Evolutionary conservation across 2,113 vertebrate genomes (phyloP), one percentile per base, ranked within the genome.

Genomic region (Hiodon tergisus): DNA sequence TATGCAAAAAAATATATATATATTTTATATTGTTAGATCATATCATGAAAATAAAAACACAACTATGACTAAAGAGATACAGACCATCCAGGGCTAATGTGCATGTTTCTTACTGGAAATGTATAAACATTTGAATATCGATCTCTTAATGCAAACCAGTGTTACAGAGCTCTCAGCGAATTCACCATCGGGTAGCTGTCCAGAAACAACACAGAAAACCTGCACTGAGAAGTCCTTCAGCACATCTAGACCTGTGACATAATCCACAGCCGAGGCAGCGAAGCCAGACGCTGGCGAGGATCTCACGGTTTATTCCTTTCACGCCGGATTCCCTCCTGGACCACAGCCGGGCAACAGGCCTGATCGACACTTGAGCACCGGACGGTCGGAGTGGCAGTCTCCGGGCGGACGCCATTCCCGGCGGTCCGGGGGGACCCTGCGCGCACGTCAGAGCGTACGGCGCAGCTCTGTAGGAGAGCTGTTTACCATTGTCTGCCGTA

Each of bases 401-500:
- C 17, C 3, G 16, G 52, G 10, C 51, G 16, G 72, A 65, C 62
- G 47, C 51, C 14, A 16, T 13, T 31, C 65, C 46, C 59, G 31
- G 31, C 31, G 31, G 31, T 31, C 31, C 31, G 31, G 31, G 54
- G n/a, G 57, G 57, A 10, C 57, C 65, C 47, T 59, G 54, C 67
- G 54, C 17, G 57, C 31, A 73, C 68, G 63, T 89, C 91, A 91
- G 31, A 31, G 31, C 31, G 31, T 31, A 91, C 91, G 54, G 58
- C 90, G 91, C 90, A 6, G 57, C 71, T 73, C 76, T 88, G 87
- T 88, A 91, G 91, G 91, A 92, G 91, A 90, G 86, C 92, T 89
- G 89, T 55, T 88, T 91, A 85, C 90, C 86, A 90, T 89, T 90
- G 91, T 92, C 91, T 92, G 89, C 88, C 90, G 91, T 89, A 90